A percentile compares a stretch with the other conserved stretches of the same genome.
Evolutionary conservation across 2,113 vertebrate species (phyloP).

Genomic region (Chelonoidis abingdonii): DNA sequence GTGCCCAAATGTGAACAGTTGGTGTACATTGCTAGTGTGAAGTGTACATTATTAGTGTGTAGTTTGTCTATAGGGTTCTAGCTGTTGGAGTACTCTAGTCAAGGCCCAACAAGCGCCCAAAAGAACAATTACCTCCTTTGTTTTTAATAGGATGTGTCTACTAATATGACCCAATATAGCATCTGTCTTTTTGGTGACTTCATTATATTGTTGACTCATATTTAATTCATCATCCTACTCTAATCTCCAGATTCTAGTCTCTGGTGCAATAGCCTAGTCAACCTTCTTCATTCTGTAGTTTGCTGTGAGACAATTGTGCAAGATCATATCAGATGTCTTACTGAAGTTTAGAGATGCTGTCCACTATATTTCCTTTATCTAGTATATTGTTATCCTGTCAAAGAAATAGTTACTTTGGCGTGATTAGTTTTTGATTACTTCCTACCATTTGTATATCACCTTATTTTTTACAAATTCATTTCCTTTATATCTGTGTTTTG

Average conservation of each 20-base stretch:
- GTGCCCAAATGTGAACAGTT: neutral
- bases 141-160: slow-evolving; percentile 39
- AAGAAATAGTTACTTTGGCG: slow-evolving; percentile 33
- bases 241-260: slow-evolving; percentile 42
- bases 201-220: slow-evolving; percentile 46
- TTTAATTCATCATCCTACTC: slow-evolving; percentile 41
- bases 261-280: neutral
- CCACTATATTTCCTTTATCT: slow-evolving; percentile 43
- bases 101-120: slow-evolving; percentile 8
- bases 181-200: slow-evolving; percentile 55
- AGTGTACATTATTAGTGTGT: neutral
- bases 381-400: slow-evolving; percentile 6
- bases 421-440: slow-evolving; percentile 49
- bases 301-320: slow-evolving; percentile 56
- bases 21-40: neutral
- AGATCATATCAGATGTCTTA: slow-evolving; percentile 63
- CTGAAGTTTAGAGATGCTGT: slow-evolving; percentile 50
- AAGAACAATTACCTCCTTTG: slow-evolving; percentile 53
- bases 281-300: neutral
- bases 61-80: neutral
- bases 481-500: slow-evolving; percentile 2
- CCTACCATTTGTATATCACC: neutral
- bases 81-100: slow-evolving; percentile 20
- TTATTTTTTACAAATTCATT: slow-evolving; percentile 45
- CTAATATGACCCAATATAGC: slow-evolving; percentile 51